These are phyloP conservation scores for Micromussa lordhowensis DNA, from an alignment of 92 coral and sea anemone species.

Conservation along the genomic window DNA sequence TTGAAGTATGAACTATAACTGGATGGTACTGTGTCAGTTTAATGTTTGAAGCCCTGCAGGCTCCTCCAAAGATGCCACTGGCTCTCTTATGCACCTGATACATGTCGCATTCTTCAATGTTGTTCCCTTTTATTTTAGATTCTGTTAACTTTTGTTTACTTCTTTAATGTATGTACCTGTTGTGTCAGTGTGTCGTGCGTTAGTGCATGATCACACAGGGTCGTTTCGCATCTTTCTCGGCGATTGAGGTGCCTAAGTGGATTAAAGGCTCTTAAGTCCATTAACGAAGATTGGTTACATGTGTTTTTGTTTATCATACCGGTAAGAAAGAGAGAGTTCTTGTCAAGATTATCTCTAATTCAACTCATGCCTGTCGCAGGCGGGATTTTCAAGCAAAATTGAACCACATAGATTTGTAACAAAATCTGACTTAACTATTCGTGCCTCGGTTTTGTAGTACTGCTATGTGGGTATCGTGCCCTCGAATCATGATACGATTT, in stretches of 20 bases:
- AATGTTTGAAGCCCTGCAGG: neutral
- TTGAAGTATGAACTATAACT: neutral
- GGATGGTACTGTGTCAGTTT: neutral
- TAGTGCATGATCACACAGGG: neutral
- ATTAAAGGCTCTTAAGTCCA: constrained; percentile 10
- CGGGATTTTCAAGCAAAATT: constrained; percentile 13
- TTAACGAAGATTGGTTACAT: constrained; percentile 1
- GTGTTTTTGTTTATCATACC: constrained; percentile 7
- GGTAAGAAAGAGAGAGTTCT: constrained; percentile 8
- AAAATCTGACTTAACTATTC: neutral
- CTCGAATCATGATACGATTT: neutral
- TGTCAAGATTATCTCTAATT: constrained; percentile 31
- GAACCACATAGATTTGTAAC: neutral
- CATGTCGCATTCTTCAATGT: neutral
- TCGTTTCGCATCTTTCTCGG: neutral
- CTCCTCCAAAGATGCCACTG: neutral
- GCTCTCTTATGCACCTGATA: neutral
- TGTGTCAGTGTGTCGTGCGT: neutral
- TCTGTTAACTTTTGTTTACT: neutral
- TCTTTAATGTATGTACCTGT: neutral
- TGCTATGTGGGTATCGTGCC: neutral
- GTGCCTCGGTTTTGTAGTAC: neutral
- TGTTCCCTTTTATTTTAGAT: neutral
- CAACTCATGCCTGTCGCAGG: constrained; percentile 8
- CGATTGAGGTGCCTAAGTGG: neutral